A percentile compares a stretch with the other conserved stretches of the same genome.
These are phyloP conservation scores for Eupristina koningsbergeri DNA, from an alignment of 1,140 invertebrate species.

Conservation along the genomic window DNA sequence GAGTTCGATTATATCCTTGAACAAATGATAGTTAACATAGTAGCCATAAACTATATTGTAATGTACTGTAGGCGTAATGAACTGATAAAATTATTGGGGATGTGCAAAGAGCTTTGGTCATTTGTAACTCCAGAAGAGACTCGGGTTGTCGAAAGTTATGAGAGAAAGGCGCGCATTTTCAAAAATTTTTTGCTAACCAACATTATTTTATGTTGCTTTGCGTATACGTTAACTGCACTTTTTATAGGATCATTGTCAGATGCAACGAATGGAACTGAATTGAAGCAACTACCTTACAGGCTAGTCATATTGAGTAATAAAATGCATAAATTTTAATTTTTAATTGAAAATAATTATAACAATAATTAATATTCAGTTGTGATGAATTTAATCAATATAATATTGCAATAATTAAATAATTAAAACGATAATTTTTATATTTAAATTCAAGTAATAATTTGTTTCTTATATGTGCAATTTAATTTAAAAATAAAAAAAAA, in stretches of 20 bases:
- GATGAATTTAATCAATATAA: too few species aligned
- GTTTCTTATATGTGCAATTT: too few species aligned
- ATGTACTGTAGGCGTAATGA: background rate
- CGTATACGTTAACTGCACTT: background rate
- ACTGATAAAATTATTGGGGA: background rate
- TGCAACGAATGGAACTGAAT: background rate
- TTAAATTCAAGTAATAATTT: too few species aligned
- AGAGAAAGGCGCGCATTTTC: background rate
- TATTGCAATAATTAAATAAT: too few species aligned
- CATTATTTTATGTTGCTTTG: background rate
- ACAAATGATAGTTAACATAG: background rate
- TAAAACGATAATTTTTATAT: too few species aligned
- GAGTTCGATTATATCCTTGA: slow-evolving; percentile 31
- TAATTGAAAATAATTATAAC: too few species aligned
- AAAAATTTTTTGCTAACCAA: background rate
- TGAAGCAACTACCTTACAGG: slow-evolving; percentile 3
- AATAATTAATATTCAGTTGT: too few species aligned
- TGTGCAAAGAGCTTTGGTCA: background rate
- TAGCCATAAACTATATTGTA: background rate
- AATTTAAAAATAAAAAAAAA: too few species aligned
- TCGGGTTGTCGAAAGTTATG: background rate
- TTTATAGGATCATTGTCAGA: background rate
- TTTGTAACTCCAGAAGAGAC: background rate
- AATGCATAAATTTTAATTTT: too few species aligned
- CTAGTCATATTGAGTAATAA: too few species aligned